Evolutionary conservation across 1,140 invertebrate species (phyloP).

Genomic region (Hyles vespertilio): DNA sequence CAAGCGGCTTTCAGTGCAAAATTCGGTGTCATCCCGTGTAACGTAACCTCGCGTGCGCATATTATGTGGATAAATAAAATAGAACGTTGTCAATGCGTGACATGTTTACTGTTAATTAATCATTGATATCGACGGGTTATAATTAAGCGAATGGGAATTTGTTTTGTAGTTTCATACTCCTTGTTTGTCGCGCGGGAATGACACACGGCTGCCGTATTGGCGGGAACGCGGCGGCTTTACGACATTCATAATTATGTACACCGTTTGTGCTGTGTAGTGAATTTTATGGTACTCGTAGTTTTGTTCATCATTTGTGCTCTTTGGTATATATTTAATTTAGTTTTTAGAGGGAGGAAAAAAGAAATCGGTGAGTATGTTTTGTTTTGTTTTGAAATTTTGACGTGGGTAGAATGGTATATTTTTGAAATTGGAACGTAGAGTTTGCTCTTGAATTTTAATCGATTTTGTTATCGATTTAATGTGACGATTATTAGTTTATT

Average conservation of each 20-base stretch:
- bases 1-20: slow-evolving; percentile 5
- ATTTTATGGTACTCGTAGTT: slow-evolving; percentile 3
- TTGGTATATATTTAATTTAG: slow-evolving; percentile 5
- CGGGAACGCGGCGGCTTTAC: neutral
- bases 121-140: slow-evolving; percentile 4
- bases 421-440: neutral
- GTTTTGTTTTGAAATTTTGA: neutral
- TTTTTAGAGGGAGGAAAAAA: slow-evolving; percentile 1
- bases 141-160: slow-evolving; percentile 2
- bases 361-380: neutral
- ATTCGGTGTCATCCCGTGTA: slow-evolving; percentile 3
- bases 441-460: too few relatives aligned
- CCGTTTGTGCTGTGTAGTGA: slow-evolving; percentile 4
- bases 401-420: neutral
- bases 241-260: neutral
- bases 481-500: too few relatives aligned
- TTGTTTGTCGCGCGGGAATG: slow-evolving; percentile 5
- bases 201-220: neutral
- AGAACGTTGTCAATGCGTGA: neutral
- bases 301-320: neutral
- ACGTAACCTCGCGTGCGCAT: slow-evolving; percentile 1
- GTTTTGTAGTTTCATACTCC: neutral
- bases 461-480: too few relatives aligned
- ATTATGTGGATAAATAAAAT: slow-evolving; percentile 6
- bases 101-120: slow-evolving; percentile 4